Evolutionary conservation across 2,797 vertebrate species (phyloP).

Genomic region (Crax fasciolata): DNA sequence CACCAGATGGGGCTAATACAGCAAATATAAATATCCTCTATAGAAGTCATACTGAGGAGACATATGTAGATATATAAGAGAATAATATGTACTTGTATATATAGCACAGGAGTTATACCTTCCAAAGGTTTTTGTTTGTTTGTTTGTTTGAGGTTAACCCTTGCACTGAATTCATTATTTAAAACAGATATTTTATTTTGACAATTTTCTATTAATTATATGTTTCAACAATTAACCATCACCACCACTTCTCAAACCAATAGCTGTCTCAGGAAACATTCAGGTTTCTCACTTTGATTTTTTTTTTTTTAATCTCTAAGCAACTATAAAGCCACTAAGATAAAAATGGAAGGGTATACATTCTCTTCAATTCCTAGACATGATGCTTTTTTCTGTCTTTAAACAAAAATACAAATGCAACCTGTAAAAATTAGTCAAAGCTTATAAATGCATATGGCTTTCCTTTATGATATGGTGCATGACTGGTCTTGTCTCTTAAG

Average conservation of each 20-base stretch:
- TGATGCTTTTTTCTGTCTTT: not conserved
- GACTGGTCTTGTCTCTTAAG: not conserved
- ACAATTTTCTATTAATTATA: not conserved
- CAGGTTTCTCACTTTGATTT: not conserved
- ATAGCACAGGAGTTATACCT: not conserved
- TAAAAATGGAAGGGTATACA: not conserved
- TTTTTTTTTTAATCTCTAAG: not conserved
- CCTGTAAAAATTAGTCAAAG: not conserved
- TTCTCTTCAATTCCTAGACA: not conserved
- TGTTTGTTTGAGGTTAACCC: not conserved
- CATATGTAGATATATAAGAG: not conserved
- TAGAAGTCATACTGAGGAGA: not conserved
- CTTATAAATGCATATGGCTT: not conserved
- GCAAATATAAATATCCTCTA: conserved; percentile 43
- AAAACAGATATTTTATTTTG: not conserved
- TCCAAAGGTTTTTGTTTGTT: not conserved
- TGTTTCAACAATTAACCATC: not conserved
- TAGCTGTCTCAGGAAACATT: not conserved
- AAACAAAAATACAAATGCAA: not conserved
- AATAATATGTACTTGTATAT: not conserved
- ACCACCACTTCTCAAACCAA: not conserved
- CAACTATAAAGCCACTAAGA: not conserved
- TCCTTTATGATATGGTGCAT: not conserved
- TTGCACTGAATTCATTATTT: not conserved
- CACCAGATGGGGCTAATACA: conserved; percentile 78